Percentiles rank a stretch among this genome's conserved stretches.
Conservation (phyloP, 2,888 invertebrate species). For the Diarsia mendica region DNA sequence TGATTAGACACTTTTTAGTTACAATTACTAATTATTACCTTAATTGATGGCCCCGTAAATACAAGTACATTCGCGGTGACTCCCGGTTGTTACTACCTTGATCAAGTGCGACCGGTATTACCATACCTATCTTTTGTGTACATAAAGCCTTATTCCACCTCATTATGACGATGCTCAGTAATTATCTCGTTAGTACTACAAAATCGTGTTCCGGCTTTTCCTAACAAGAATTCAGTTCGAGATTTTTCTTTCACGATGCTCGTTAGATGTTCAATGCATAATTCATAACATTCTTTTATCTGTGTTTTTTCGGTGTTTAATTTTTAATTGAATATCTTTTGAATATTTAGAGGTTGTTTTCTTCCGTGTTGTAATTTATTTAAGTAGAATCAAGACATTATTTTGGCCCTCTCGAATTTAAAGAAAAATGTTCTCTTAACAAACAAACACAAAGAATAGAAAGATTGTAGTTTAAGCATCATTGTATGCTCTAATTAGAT, state of each 20-base stretch:
- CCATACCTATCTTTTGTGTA: slow-evolving; percentile 6
- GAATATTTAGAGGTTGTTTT: background rate
- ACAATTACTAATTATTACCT: too few species aligned
- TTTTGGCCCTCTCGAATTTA: background rate
- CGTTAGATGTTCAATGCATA: slow-evolving; percentile 51
- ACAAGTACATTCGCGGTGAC: too few species aligned
- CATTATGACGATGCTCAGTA: slow-evolving; percentile 42
- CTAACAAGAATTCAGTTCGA: slow-evolving; percentile 51
- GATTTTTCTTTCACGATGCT: slow-evolving; percentile 22
- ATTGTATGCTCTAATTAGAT: background rate
- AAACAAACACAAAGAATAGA: background rate
- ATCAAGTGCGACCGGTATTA: background rate
- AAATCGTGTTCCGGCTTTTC: slow-evolving; percentile 60
- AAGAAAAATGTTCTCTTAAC: background rate
- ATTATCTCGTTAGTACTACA: slow-evolving; percentile 55
- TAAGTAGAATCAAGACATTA: background rate
- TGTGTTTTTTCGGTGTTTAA: slow-evolving; percentile 11
- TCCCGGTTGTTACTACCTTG: background rate
- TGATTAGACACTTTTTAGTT: too few species aligned
- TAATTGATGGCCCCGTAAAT: background rate
- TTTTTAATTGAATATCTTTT: slow-evolving; percentile 17
- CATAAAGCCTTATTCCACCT: slow-evolving; percentile 16
- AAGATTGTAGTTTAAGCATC: background rate
- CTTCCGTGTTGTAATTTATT: background rate
- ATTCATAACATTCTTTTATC: slow-evolving; percentile 37